Evolutionary conservation across 2,888 invertebrate genomes (phyloP).

Genomic region (Polyploca ridens): DNA sequence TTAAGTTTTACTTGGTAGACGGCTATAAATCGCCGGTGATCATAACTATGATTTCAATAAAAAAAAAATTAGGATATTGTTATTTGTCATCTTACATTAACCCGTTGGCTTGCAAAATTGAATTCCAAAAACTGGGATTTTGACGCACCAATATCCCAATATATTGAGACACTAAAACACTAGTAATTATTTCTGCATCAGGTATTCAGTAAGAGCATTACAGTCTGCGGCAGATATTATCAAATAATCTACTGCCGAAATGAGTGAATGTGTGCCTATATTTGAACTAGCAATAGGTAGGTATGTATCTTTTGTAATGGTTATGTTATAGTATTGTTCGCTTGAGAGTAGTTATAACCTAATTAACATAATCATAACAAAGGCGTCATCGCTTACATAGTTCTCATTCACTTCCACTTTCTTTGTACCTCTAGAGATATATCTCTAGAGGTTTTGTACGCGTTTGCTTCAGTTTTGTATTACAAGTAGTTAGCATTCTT

Average conservation of each 20-base stretch:
- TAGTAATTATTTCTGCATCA: too few relatives aligned
- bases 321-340: conserved; percentile 28
- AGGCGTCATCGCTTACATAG: conserved; percentile 40
- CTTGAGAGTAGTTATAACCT: conserved; percentile 23
- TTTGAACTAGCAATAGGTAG: neutral
- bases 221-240: neutral
- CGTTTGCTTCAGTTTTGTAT: neutral
- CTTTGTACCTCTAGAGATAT: conserved; percentile 34
- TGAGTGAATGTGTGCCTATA: neutral
- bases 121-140: too few relatives aligned
- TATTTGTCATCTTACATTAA: too few relatives aligned
- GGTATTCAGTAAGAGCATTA: too few relatives aligned
- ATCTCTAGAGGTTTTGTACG: neutral
- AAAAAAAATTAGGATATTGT: too few relatives aligned
- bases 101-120: too few relatives aligned
- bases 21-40: too few relatives aligned
- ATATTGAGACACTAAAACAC: too few relatives aligned
- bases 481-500: neutral
- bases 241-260: neutral
- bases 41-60: too few relatives aligned
- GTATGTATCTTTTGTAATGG: neutral
- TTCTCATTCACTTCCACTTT: conserved; percentile 54
- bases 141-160: too few relatives aligned
- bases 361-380: conserved; percentile 59
- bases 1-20: too few relatives aligned